A percentile compares a stretch with the other conserved stretches of the same genome.
Evolutionary conservation across 2,888 invertebrate genomes (phyloP).

Genomic region (Allygus modestus): DNA sequence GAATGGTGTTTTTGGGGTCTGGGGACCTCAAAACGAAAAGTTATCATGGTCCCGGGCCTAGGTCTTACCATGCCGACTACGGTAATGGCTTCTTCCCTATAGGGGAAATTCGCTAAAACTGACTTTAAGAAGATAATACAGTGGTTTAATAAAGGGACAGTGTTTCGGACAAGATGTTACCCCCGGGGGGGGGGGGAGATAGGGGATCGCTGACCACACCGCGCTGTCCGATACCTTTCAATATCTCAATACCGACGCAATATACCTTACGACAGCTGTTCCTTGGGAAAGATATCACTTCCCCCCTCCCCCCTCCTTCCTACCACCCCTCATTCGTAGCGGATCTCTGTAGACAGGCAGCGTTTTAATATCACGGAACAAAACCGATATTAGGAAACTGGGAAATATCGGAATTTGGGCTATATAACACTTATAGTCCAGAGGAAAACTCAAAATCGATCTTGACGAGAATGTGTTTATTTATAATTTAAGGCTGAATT

Average conservation of each 20-base stretch:
- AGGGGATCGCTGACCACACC: background rate
- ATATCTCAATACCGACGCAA: conserved; percentile 44
- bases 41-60: no score
- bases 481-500: no score
- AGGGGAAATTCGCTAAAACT: no score
- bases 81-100: no score
- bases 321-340: background rate
- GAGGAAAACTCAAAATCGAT: no score
- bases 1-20: no score
- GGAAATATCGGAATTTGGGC: no score
- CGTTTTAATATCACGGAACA: conserved; percentile 6
- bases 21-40: no score
- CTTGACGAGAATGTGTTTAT: no score
- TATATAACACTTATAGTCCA: no score
- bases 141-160: conserved; percentile 25
- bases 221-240: conserved; percentile 46
- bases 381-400: background rate
- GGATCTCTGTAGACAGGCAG: background rate
- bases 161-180: conserved; percentile 34
- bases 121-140: conserved; percentile 23
- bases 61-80: no score
- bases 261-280: conserved; percentile 32
- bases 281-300: background rate
- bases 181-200: background rate
- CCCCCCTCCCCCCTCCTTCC: background rate